Evolutionary conservation across 1,140 invertebrate species (phyloP).

Genomic region (Orchesella cincta): DNA sequence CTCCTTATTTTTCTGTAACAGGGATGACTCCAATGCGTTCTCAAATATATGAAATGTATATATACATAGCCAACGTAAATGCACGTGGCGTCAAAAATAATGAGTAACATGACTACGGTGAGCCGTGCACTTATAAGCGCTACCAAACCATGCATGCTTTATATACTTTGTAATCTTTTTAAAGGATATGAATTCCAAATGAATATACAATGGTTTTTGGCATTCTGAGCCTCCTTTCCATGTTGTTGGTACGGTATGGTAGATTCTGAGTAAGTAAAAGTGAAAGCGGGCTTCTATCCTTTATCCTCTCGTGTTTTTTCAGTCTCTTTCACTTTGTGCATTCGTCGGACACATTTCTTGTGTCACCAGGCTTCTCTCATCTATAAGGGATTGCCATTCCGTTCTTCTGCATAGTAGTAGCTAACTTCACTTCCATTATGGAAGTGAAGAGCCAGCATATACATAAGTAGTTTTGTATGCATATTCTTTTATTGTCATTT

Average conservation of each 20-base stretch:
- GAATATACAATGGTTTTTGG: not conserved
- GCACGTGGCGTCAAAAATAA: slow-evolving; percentile 19
- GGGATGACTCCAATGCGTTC: not conserved
- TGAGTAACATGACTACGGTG: slow-evolving; percentile 4
- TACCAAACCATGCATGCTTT: too few relatives aligned
- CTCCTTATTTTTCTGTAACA: not conserved
- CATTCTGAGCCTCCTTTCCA: not conserved
- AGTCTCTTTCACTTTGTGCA: not conserved
- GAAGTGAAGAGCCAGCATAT: too few relatives aligned
- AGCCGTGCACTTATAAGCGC: not conserved
- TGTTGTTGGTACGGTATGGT: not conserved
- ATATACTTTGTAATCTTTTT: not conserved
- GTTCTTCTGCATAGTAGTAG: too few relatives aligned
- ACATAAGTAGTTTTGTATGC: too few relatives aligned
- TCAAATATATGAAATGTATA: not conserved
- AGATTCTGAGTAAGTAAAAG: not conserved
- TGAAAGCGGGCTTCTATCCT: not conserved
- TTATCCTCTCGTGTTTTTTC: not conserved
- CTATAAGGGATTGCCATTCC: too few relatives aligned
- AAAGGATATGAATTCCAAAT: not conserved
- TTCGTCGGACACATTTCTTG: not conserved
- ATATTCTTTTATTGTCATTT: not conserved
- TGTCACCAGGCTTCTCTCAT: too few relatives aligned
- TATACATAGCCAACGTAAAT: not conserved
- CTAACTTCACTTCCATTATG: too few relatives aligned